Evolutionary conservation across 2,113 vertebrate species (phyloP), one percentile per base, ranked within the genome.

Genomic region (Suncus etruscus): DNA sequence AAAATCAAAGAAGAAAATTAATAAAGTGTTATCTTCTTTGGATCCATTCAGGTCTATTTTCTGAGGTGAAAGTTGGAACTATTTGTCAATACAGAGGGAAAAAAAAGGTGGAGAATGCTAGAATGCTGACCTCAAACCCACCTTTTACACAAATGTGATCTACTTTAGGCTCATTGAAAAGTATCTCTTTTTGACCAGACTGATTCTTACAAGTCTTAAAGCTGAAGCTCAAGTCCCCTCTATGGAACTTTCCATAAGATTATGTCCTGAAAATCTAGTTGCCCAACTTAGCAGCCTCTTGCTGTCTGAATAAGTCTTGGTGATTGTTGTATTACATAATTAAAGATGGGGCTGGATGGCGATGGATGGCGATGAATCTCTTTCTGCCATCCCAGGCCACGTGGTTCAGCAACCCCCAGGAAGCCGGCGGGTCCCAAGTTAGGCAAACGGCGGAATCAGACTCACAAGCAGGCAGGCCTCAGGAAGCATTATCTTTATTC

Each of bases 1-100:
- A 65, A 82, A 95, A 92, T 80, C 48, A 8, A 83, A 94, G 94
- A 88, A 91, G 15, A 83, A 96, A 94, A 84, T 12, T 8, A 87
- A 89, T 80, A 94, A 78, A 91, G 95, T 94, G 92, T 22, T 74
- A 75, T 87, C 87, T 63, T 91, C 74, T 65, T 27, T 31, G 70
- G 16, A 39, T 14, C 0, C 31, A 15, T 47, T 61, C 54, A 65
- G 50, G 11, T 68, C 45, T 95, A 77, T 1, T 1, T 87, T 74
- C 91, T 31, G 29, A 50, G 2, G 1, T 61, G 58, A 81, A 84
- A 94, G 27, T 25, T 79, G 25, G 39, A 66, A 87, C 73, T 27
- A 85, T 70, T n/a, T 25, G 7, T 47, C 8, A 75, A 32, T 81
- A 20, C 39, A 39, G 39, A 39, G 39, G 39, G 68, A 58, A 61